Base-by-base conservation (phyloP, 1,140 invertebrate species). In the Lordiphosa mommai region DNA sequence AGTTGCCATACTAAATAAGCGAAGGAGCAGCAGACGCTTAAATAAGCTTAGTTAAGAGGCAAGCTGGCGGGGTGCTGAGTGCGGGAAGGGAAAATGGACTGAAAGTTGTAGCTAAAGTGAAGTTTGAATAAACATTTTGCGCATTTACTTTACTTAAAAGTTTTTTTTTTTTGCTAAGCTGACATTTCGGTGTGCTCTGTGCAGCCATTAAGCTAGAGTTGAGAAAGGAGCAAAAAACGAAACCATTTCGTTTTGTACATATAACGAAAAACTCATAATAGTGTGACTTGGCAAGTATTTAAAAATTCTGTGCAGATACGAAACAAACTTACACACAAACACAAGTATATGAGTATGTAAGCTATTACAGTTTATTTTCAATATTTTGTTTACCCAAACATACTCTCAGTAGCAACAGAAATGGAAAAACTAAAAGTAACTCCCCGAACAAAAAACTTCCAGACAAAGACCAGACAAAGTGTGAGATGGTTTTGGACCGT, bases 71-170 rank as follows among this genome's bases (percentile, higher is more conserved):
- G 14, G 47, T 49, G 32, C 59, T 57, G 52, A 23, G 17, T 10
- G 33, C n/a, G 12, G 20, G 20, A n/a, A 8, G 1, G 34, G 12
- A 27, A 13, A 48, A 17, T 23, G 61, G 14, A 38, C 60, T 67
- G 23, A 61, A 84, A 82, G 66, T 82, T 82, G 55, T 66, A 68
- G 58, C 61, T 80, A 67, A 82, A 82, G 79, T 71, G 71, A 82
- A 82, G 76, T 82, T 82, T 82, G 76, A 82, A 82, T 82, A 82
- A 82, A 82, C 76, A 82, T 82, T 82, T 84, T 84, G 77, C 76
- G 77, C 76, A 84, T 82, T 82, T 82, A 82, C 76, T 82, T 82
- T 67, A 82, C 76, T 82, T 82, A 82, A 82, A 82, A 82, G 67
- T 84, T 82, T 51, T 43, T 50, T 60, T 68, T 82, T 71, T 72